A percentile compares a stretch with the other conserved stretches of the same genome.
These are phyloP conservation scores for Zosterops lateralis DNA, from an alignment of 2,113 vertebrate genomes.

Conservation along the genomic window DNA sequence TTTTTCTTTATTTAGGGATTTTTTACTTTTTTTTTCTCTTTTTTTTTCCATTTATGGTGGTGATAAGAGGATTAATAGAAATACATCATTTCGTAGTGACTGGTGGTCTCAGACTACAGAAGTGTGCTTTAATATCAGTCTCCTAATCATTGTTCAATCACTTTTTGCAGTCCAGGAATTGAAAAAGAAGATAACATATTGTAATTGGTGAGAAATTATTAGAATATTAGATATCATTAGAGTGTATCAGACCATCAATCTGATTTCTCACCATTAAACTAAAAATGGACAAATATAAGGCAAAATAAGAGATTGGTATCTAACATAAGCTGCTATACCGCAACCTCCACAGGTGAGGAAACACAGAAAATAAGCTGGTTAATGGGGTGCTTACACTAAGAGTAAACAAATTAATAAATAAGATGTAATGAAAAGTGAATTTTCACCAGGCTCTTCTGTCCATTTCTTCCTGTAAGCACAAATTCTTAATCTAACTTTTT, in stretches of 20 bases:
- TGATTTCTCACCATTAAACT: background rate
- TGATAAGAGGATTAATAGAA: background rate
- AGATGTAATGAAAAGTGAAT: background rate
- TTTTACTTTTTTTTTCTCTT: fast-evolving
- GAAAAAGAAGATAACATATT: background rate
- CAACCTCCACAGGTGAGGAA: background rate
- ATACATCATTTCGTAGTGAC: background rate
- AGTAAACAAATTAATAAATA: background rate
- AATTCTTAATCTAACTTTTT: background rate
- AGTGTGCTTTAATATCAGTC: background rate
- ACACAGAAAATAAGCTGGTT: background rate
- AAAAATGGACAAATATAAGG: background rate
- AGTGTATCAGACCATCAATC: background rate
- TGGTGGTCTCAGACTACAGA: background rate
- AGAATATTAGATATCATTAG: background rate
- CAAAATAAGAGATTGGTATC: background rate
- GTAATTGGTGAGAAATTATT: background rate
- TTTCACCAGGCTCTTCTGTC: background rate
- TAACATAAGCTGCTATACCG: background rate
- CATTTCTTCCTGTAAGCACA: background rate
- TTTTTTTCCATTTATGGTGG: background rate
- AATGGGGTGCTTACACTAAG: background rate
- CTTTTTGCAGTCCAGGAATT: background rate
- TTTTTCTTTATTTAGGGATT: fast-evolving
- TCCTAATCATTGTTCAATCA: background rate